phyloP scores from a whole-genome alignment of 1,140 invertebrate genomes.

The Acromyrmex heyeri region DNA sequence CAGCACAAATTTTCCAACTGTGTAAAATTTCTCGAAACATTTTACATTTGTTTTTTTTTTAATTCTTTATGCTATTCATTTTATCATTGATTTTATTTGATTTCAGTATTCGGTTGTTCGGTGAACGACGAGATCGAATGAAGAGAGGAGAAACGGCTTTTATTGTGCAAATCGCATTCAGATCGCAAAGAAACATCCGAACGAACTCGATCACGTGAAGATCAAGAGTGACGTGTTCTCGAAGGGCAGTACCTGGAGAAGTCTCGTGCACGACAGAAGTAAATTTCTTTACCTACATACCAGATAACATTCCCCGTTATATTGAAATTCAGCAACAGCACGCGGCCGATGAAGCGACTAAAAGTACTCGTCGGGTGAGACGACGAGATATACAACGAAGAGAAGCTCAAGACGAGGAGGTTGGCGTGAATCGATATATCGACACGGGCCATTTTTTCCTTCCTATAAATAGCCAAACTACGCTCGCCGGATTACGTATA shows the following conservation, averaged over 20 bases:
- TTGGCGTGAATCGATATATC: slow-evolving; percentile 75
- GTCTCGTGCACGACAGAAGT: not conserved
- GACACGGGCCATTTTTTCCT: slow-evolving; percentile 75
- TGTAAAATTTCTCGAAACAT: not conserved
- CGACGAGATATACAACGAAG: slow-evolving; percentile 13
- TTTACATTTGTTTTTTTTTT: not conserved
- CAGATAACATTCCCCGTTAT: slow-evolving; percentile 24
- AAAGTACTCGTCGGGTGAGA: slow-evolving; percentile 54
- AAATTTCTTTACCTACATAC: slow-evolving; percentile 29
- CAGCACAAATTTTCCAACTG: too few species aligned
- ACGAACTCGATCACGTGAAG: slow-evolving; percentile 29
- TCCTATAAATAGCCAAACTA: slow-evolving; percentile 75
- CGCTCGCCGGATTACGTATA: slow-evolving; percentile 73
- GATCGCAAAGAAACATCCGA: slow-evolving; percentile 17
- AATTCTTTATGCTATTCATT: not conserved
- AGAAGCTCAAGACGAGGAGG: slow-evolving; percentile 63
- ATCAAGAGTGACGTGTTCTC: slow-evolving; percentile 28
- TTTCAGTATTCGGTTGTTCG: not conserved
- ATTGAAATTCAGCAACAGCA: slow-evolving; percentile 66
- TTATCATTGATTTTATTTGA: not conserved
- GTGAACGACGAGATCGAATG: not conserved
- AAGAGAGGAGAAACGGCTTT: not conserved
- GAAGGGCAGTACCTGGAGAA: not conserved
- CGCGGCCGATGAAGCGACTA: slow-evolving; percentile 50
- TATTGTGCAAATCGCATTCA: slow-evolving; percentile 30